Base-by-base conservation (phyloP, 2,888 invertebrate genomes). In the Volucella inanis region DNA sequence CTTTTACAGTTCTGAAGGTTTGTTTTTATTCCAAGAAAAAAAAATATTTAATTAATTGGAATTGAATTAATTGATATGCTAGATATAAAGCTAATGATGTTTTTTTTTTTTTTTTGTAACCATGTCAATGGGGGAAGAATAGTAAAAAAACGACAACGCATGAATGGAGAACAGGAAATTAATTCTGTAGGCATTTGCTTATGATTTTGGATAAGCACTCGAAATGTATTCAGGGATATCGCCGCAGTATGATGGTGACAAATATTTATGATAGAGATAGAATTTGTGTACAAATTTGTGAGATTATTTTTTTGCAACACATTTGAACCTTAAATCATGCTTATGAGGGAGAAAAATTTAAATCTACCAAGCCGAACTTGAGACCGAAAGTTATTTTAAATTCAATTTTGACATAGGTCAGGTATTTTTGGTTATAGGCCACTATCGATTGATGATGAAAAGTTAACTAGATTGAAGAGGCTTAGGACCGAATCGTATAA, bases 121-220 rank as follows among this genome's bases (percentile, higher is more conserved):
- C 11, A 18, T 38, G 8, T 45, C n/a, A 59, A 49, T 61, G 52
- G 57, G 14, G 6, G 31, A 31, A 31, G 6, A 15, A 15, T 45
- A 49, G 38, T 55, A n/a, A n/a, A 22, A 55, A 22, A 43, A 31
- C 31, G 31, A 31, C 31, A 1, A 18, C 18, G 12, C 64, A 76
- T 55, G 72, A 11, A 59, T 72, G 76, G 76, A 39, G 54, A 75
- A 79, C 79, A 84, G 83, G 74, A 74, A 84, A 84, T 79, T 65
- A 14, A 62, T 83, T 77, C 50, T 43, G 31, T 11, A 15, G 50
- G 62, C n/a, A 72, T 83, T 78, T 74, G 79, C 62, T n/a, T 83
- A 64, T 14, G 22, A 72, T 64, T 83, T 74, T 74, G 78, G 83
- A 68, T 61, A 55, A 72, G 49, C 61, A 15, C 71, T 54, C 10